A percentile compares a stretch with the other conserved stretches of the same genome.
phyloP scores from a whole-genome alignment of 2,888 invertebrate species.

The Nephrotoma appendiculata region DNA sequence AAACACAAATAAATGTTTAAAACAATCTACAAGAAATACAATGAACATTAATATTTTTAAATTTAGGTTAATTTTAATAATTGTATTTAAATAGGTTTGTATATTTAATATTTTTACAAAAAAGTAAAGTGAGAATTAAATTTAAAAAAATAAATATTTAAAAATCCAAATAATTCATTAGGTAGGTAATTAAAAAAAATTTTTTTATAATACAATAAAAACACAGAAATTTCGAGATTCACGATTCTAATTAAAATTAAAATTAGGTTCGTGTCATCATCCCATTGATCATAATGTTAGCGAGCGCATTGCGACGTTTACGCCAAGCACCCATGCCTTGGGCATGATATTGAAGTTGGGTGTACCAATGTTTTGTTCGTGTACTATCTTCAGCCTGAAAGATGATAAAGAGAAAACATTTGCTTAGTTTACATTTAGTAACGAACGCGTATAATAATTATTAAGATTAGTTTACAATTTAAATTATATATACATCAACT shows the following conservation, averaged over 20 bases:
- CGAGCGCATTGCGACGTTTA: slow-evolving; percentile 77
- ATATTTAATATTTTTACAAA: background rate
- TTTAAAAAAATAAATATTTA: background rate
- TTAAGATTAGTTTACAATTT: background rate
- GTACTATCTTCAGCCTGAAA: slow-evolving; percentile 72
- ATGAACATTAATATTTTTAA: background rate
- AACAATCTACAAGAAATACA: background rate
- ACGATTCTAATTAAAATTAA: background rate
- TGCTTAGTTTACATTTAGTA: background rate
- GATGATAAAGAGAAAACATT: slow-evolving; percentile 4
- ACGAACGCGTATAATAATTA: background rate
- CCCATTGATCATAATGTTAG: slow-evolving; percentile 95
- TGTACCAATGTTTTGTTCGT: slow-evolving; percentile 79
- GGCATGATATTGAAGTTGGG: slow-evolving; percentile 77
- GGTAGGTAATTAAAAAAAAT: background rate
- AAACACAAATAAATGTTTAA: background rate
- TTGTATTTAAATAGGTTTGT: background rate
- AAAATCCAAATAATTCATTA: background rate
- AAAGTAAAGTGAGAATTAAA: background rate
- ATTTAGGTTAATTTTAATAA: background rate
- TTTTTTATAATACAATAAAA: background rate
- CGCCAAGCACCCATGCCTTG: slow-evolving; percentile 89
- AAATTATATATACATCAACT: background rate
- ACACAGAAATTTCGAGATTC: background rate
- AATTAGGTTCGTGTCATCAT: slow-evolving; percentile 38